Evolutionary conservation across 2,113 vertebrate species (phyloP).

Genomic region (Ctenodactylus gundi): DNA sequence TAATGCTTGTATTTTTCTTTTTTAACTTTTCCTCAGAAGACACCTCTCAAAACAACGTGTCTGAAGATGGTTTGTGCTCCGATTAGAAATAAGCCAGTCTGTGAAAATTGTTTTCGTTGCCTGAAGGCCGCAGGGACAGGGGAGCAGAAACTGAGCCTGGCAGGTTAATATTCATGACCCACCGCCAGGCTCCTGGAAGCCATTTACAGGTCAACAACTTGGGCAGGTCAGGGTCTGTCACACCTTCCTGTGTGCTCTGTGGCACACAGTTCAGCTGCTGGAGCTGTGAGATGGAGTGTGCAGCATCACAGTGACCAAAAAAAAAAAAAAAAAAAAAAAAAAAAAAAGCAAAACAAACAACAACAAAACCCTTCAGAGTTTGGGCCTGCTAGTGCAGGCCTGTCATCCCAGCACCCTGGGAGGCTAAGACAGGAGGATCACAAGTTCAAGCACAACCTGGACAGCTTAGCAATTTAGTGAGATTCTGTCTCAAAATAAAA

Average conservation of each 20-base stretch:
- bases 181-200: neutral
- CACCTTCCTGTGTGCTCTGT: neutral
- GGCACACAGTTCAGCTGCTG: neutral
- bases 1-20: neutral
- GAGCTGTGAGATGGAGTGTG: neutral
- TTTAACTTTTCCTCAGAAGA: neutral
- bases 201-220: no score
- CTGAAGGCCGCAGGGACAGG: neutral
- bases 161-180: neutral
- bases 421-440: no score
- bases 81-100: neutral
- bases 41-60: neutral
- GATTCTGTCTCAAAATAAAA: no score
- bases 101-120: neutral
- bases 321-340: no score
- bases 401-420: no score
- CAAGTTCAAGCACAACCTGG: no score
- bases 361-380: neutral
- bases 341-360: no score
- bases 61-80: neutral
- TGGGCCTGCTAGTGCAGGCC: no score
- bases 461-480: no score
- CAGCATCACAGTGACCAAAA: neutral
- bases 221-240: neutral
- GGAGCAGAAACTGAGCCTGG: neutral